Evolutionary conservation across 2,797 vertebrate species (phyloP), one percentile per base, ranked within the genome.

Genomic region (Sphenopsis melanotis): DNA sequence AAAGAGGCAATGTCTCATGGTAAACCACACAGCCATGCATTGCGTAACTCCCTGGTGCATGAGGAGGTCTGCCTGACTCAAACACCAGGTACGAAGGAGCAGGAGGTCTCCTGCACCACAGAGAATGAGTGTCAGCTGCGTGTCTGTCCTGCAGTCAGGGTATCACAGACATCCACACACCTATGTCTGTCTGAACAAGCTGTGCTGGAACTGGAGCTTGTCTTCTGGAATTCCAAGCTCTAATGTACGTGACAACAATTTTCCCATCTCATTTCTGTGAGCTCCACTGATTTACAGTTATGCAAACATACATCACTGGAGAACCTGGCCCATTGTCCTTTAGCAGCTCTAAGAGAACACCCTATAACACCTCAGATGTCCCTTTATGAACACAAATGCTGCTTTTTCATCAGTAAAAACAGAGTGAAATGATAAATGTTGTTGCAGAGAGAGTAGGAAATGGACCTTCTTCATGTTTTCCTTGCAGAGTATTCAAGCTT

Each of bases 1-100:
- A 94, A 95, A 93, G 46, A 95, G 94, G 87, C 50, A 66, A 63
- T 49, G 63, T 63, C 92, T 95, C 83, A 29, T 12, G 71, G 71
- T 4, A 82, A 94, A 72, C 50, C 6, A 2, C 85, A n/a, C 4
- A 21, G 83, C 57, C 59, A 32, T 13, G 52, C 60, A 30, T 61
- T 84, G 65, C 72, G 84, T 79, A 79, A 60, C 13, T 5, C 37
- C 9, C 32, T 4, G 8, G n/a, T 0, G 3, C 85, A 84, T 15
- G 8, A 18, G 76, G 69, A 84, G 52, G 39, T n/a, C 44, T 6
- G 24, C 64, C 37, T 49, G 81, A 44, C 64, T 74, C 77, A 76
- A 63, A 56, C 7, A 3, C 37, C 64, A 94, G 88, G 78, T 93
- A 69, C 87, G 90, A 78, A 80, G 27, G 29, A 22, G 22, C 5